Evolutionary conservation across 2,888 invertebrate species (phyloP).

Genomic region (Isotomurus palustris): DNA sequence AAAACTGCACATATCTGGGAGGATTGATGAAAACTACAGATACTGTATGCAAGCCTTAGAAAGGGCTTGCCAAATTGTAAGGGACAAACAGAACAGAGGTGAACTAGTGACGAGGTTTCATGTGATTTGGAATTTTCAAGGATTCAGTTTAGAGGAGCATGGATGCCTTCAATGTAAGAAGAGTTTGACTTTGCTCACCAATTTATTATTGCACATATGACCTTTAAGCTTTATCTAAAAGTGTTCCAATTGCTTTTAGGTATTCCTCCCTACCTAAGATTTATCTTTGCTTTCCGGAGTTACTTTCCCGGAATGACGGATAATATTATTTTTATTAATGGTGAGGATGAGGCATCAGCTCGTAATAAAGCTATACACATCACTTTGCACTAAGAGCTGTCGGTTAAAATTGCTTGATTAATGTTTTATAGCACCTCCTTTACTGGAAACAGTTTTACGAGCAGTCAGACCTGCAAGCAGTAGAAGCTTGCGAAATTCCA

Average conservation of each 20-base stretch:
- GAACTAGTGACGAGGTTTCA: slow-evolving; percentile 6
- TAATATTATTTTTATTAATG: slow-evolving; percentile 8
- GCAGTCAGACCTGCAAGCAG: neutral
- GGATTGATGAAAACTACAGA: neutral
- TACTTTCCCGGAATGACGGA: slow-evolving; percentile 7
- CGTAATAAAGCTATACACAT: neutral
- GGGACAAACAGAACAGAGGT: slow-evolving; percentile 2
- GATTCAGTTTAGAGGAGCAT: slow-evolving; percentile 4
- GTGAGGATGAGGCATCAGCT: neutral
- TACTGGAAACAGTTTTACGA: neutral
- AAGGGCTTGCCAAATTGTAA: neutral
- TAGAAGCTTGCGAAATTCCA: neutral
- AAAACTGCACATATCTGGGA: neutral
- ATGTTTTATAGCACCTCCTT: slow-evolving; percentile 1
- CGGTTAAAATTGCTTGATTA: too few relatives aligned
- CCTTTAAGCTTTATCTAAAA: neutral
- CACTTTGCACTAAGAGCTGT: neutral
- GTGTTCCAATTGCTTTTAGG: neutral
- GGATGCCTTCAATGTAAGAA: slow-evolving; percentile 7
- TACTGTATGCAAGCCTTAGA: neutral
- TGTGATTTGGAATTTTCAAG: slow-evolving; percentile 3
- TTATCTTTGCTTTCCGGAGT: neutral
- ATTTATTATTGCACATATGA: neutral
- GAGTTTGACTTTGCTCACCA: neutral
- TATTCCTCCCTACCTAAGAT: slow-evolving; percentile 3